Evolutionary conservation across 2,888 invertebrate genomes (phyloP).

Genomic region (Acronicta aceris): DNA sequence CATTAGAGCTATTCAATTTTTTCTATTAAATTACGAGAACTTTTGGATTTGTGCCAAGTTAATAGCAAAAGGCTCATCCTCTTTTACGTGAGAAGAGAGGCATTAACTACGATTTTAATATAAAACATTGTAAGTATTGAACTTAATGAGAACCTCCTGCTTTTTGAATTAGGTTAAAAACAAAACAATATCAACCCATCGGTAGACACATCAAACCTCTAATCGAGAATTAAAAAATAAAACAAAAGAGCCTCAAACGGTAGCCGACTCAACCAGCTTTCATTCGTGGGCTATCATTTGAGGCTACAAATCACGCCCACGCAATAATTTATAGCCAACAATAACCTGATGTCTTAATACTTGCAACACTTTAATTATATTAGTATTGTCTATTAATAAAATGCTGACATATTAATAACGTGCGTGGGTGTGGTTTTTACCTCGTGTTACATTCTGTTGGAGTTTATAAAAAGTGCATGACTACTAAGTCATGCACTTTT

Average conservation of each 20-base stretch:
- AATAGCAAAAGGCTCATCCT: too few relatives aligned
- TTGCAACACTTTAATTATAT: conserved; percentile 64
- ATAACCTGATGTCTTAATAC: conserved; percentile 53
- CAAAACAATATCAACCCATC: conserved; percentile 14
- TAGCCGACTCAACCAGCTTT: conserved; percentile 40
- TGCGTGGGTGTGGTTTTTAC: conserved; percentile 45
- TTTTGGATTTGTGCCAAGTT: too few relatives aligned
- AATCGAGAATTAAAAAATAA: not conserved
- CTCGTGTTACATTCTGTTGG: too few relatives aligned
- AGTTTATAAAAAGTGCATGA: conserved; percentile 8
- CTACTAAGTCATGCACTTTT: conserved; percentile 10
- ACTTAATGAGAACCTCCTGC: too few relatives aligned
- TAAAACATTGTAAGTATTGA: too few relatives aligned
- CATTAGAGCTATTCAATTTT: too few relatives aligned
- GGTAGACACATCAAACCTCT: conserved; percentile 17
- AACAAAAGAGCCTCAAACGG: conserved; percentile 41
- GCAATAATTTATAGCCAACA: conserved; percentile 48
- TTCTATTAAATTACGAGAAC: too few relatives aligned
- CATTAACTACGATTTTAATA: too few relatives aligned
- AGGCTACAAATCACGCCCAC: conserved; percentile 58
- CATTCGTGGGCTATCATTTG: conserved; percentile 51
- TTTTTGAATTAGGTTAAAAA: too few relatives aligned
- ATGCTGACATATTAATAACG: conserved; percentile 67
- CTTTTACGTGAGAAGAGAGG: too few relatives aligned
- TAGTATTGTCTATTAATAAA: conserved; percentile 68